Conservation (phyloP, 2,113 vertebrate genomes). For the Pseudolaguvia tuberculata region DNA sequence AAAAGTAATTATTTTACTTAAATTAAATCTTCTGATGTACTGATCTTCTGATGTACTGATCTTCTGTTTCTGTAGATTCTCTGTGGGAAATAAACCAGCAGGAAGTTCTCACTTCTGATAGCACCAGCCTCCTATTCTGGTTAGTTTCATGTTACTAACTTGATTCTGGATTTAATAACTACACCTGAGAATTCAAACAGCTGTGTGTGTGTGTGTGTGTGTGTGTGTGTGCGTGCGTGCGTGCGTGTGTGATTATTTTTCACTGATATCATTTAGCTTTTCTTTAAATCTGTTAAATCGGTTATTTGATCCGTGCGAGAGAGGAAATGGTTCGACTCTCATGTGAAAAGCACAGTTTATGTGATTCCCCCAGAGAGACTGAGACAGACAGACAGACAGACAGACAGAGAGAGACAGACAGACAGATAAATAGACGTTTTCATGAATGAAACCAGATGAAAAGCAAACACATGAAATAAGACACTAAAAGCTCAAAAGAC, state of each 20-base stretch:
- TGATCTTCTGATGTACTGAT: too few relatives aligned
- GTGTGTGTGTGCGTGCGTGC: constrained; percentile 9
- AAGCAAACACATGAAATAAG: too few relatives aligned
- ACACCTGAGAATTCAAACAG: not conserved
- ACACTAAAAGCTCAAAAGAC: too few relatives aligned
- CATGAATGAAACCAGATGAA: too few relatives aligned
- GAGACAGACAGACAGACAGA: too few relatives aligned
- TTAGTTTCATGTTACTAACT: constrained; percentile 5
- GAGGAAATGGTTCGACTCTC: too few relatives aligned
- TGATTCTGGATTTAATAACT: not conserved
- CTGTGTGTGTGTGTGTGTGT: not conserved
- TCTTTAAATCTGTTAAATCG: too few relatives aligned
- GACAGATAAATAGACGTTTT: too few relatives aligned
- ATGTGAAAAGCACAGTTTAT: not conserved
- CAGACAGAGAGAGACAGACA: too few relatives aligned
- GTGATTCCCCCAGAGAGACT: not conserved
- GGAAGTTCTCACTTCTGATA: not conserved
- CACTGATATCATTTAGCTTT: too few relatives aligned
- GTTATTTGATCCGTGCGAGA: too few relatives aligned
- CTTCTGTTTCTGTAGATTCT: not conserved
- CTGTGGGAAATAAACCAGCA: not conserved
- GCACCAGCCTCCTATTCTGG: not conserved
- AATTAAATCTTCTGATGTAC: too few relatives aligned
- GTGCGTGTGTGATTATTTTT: not conserved
- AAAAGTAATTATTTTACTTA: not conserved